Evolutionary conservation across 2,113 vertebrate species (phyloP).

Genomic region (Chloroceryle aenea): DNA sequence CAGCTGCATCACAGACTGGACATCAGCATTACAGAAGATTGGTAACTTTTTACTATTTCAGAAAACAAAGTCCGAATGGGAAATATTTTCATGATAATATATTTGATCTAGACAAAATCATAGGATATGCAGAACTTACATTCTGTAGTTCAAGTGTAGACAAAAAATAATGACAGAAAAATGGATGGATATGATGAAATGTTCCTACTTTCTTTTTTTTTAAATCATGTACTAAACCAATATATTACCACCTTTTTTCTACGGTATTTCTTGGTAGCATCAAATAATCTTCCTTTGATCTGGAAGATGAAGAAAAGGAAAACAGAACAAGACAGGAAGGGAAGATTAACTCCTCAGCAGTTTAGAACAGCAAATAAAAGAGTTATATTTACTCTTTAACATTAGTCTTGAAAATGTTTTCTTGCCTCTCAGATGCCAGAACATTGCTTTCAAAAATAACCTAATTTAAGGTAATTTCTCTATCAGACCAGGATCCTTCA

Average conservation of each 20-base stretch:
- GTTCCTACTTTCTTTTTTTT: not conserved
- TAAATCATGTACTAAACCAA: not conserved
- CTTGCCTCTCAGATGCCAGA: not conserved
- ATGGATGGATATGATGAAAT: not conserved
- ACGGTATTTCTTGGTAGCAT: not conserved
- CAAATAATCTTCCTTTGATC: not conserved
- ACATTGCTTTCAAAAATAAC: not conserved
- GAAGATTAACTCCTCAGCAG: not conserved
- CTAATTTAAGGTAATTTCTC: conserved; percentile 24
- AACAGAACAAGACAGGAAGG: not conserved
- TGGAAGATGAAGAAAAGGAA: not conserved
- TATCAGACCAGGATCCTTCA: not conserved
- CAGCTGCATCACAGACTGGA: not conserved
- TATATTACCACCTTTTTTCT: not conserved
- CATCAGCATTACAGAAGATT: not conserved
- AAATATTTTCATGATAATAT: not conserved
- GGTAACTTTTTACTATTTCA: not conserved
- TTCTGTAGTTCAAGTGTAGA: not conserved
- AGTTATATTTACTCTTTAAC: not conserved
- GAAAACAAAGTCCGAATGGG: not conserved
- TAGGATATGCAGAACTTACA: not conserved
- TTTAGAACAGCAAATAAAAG: not conserved
- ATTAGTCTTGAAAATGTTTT: not conserved
- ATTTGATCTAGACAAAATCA: not conserved
- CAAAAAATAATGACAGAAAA: not conserved